Conservation (phyloP, 2,797 vertebrate genomes). For the Parauchenoglanis ngamensis region DNA sequence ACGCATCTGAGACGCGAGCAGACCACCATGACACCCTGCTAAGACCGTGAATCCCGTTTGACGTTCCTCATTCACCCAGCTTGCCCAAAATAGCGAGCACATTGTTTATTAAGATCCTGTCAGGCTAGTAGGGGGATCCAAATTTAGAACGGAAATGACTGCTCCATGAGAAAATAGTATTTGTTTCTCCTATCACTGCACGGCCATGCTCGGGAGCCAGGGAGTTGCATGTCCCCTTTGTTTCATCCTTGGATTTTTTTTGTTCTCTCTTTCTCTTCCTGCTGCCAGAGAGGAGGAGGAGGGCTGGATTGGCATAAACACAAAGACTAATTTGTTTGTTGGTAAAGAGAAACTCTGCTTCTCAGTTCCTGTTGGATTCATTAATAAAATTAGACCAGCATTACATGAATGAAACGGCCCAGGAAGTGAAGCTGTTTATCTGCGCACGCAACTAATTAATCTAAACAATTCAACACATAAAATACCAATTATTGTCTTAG, state of each 20-base stretch:
- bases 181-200: slow-evolving; percentile 75
- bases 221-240: slow-evolving; percentile 77
- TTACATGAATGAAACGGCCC: slow-evolving; percentile 50
- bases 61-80: slow-evolving; percentile 59
- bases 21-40: slow-evolving; percentile 36
- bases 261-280: slow-evolving; percentile 46
- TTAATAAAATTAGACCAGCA: slow-evolving; percentile 71
- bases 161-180: slow-evolving; percentile 73
- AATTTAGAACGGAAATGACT: slow-evolving; percentile 78
- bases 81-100: slow-evolving; percentile 63
- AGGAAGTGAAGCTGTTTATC: slow-evolving; percentile 9
- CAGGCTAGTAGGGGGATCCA: slow-evolving; percentile 64
- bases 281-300: slow-evolving; percentile 42
- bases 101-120: slow-evolving; percentile 65
- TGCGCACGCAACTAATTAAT: slow-evolving; percentile 13
- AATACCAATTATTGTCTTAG: background rate
- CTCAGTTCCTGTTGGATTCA: slow-evolving; percentile 76
- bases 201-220: slow-evolving; percentile 71
- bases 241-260: slow-evolving; percentile 77
- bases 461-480: slow-evolving; percentile 15
- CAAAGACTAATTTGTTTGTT: slow-evolving; percentile 84
- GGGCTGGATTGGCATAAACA: slow-evolving; percentile 69
- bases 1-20: slow-evolving; percentile 3
- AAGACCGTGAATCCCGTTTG: slow-evolving; percentile 49
- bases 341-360: slow-evolving; percentile 78